A percentile compares a stretch with the other conserved stretches of the same genome.
Evolutionary conservation across 2,797 vertebrate species (phyloP).

Genomic region (Syncerus caffer): DNA sequence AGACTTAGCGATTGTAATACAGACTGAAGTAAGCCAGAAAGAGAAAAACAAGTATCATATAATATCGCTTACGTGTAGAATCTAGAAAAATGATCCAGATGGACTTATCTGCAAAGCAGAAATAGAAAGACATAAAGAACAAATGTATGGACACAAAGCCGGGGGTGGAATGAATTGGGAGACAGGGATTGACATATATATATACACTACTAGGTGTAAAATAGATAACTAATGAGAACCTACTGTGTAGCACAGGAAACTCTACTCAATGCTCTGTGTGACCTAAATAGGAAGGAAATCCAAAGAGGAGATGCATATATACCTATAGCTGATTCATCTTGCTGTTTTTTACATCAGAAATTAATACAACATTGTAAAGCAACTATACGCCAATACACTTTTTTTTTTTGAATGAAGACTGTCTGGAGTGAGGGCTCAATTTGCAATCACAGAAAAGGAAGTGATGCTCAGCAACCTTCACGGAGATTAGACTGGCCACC

Average conservation of each 20-base stretch:
- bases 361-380: neutral
- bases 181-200: neutral
- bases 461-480: neutral
- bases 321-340: neutral
- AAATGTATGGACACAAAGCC: neutral
- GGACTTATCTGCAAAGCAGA: neutral
- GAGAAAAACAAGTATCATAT: neutral
- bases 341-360: neutral
- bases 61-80: neutral
- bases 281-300: neutral
- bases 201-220: neutral
- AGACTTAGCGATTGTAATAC: neutral
- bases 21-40: neutral
- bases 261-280: neutral
- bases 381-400: neutral
- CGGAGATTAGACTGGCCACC: neutral
- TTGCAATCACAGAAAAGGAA: constrained; percentile 20
- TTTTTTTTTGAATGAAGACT: neutral
- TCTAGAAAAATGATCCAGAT: neutral
- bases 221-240: neutral
- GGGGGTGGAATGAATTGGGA: neutral
- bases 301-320: neutral
- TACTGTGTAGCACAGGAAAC: neutral
- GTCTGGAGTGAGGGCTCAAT: neutral
- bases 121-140: neutral